Conservation (phyloP, 2,113 vertebrate species). For the Ochotona princeps region DNA sequence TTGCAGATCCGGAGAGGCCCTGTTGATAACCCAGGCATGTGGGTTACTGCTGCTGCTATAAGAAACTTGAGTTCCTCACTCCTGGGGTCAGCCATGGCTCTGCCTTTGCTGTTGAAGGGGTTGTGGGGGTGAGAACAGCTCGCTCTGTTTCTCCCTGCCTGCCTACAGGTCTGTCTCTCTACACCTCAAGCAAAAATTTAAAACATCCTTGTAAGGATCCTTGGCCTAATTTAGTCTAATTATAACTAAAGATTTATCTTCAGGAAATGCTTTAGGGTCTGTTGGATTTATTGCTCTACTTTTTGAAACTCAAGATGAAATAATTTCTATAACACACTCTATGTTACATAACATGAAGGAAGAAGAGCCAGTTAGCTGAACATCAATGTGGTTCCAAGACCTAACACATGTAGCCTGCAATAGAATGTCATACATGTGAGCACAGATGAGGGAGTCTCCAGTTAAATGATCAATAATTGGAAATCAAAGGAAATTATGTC, state of each 20-base stretch:
- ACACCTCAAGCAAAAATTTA: background rate
- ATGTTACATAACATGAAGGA: background rate
- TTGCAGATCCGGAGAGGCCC: no score
- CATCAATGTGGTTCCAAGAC: background rate
- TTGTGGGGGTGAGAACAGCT: no score
- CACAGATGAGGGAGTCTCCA: background rate
- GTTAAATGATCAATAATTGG: background rate
- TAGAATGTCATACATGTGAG: background rate
- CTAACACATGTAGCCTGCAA: background rate
- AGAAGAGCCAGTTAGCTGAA: background rate
- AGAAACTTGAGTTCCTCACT: no score
- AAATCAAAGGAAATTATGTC: background rate
- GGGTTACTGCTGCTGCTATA: no score
- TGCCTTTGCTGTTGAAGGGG: no score
- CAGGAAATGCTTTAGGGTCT: background rate
- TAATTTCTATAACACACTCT: background rate
- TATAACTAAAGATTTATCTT: background rate
- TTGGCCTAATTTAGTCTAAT: background rate
- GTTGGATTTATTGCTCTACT: background rate
- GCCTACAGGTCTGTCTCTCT: no score
- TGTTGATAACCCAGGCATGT: no score
- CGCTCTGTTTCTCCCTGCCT: no score
- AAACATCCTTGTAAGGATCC: background rate
- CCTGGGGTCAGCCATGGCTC: no score
- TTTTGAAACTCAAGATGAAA: background rate